Percentiles rank a stretch among this genome's conserved stretches.
These are phyloP conservation scores for Plusia festucae DNA, from an alignment of 2,888 invertebrate genomes.

Conservation along the genomic window DNA sequence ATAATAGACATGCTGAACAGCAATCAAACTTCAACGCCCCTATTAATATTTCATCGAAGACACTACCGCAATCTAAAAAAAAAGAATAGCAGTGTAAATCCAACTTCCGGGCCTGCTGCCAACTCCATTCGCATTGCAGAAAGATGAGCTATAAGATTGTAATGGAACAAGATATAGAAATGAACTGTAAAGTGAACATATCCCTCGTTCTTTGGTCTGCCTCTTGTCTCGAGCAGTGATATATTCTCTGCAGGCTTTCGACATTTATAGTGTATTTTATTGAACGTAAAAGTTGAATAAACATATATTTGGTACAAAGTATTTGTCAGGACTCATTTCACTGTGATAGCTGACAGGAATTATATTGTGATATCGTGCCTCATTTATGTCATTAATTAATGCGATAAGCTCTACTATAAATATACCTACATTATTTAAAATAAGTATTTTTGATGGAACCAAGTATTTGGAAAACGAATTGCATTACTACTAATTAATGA, in stretches of 20 bases:
- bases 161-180: slow-evolving; percentile 66
- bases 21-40: slow-evolving; percentile 12
- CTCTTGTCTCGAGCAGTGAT: slow-evolving; percentile 32
- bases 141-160: slow-evolving; percentile 75
- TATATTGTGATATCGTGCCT: neutral
- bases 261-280: slow-evolving; percentile 4
- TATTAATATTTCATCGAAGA: slow-evolving; percentile 48
- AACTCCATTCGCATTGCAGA: slow-evolving; percentile 78
- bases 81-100: slow-evolving; percentile 70
- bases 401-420: too few relatives aligned
- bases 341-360: neutral
- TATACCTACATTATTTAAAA: neutral
- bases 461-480: neutral
- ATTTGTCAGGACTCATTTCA: neutral
- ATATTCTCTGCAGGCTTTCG: slow-evolving; percentile 15
- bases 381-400: neutral
- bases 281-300: neutral
- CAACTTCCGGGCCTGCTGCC: slow-evolving; percentile 73
- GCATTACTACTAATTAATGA: too few relatives aligned
- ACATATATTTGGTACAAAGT: neutral
- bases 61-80: slow-evolving; percentile 38
- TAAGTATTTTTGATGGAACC: neutral
- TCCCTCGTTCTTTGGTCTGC: slow-evolving; percentile 18
- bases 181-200: slow-evolving; percentile 53
- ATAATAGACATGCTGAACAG: neutral